Conservation (phyloP, 2,113 vertebrate species). For the Crocuta crocuta region DNA sequence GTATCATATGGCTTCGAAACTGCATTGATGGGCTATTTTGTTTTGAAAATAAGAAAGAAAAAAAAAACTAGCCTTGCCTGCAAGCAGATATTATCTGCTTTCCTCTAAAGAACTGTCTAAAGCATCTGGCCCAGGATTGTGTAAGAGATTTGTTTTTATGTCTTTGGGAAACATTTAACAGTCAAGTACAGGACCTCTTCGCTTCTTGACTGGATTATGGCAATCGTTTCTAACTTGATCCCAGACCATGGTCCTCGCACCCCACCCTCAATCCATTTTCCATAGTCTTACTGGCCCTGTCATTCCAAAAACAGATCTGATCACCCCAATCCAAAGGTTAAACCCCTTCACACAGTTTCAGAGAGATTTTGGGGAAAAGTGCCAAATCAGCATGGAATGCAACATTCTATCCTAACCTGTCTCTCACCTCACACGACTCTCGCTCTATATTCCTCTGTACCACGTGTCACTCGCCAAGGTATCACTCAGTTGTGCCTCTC, state of each 20-base stretch:
- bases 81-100: conserved; percentile 37
- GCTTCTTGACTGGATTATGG: neutral
- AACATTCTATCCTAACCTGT: neutral
- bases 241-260: neutral
- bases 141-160: conserved; percentile 58
- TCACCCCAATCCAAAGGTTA: neutral
- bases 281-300: neutral
- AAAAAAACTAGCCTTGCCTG: conserved; percentile 24
- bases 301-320: conserved; percentile 21
- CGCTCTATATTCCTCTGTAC: neutral
- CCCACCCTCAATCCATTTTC: neutral
- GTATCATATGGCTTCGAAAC: conserved; percentile 36
- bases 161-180: conserved; percentile 64
- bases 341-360: neutral
- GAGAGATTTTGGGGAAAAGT: neutral
- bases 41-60: conserved; percentile 31
- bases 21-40: neutral
- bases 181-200: neutral
- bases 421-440: neutral
- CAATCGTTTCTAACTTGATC: conserved; percentile 34
- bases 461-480: fast-evolving
- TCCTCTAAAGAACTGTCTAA: conserved; percentile 52
- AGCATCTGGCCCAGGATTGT: conserved; percentile 55
- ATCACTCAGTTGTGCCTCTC: neutral
- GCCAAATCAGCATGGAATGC: neutral